Base-by-base conservation (phyloP, 1,140 invertebrate genomes). In the Eriocheir sinensis region DNA sequence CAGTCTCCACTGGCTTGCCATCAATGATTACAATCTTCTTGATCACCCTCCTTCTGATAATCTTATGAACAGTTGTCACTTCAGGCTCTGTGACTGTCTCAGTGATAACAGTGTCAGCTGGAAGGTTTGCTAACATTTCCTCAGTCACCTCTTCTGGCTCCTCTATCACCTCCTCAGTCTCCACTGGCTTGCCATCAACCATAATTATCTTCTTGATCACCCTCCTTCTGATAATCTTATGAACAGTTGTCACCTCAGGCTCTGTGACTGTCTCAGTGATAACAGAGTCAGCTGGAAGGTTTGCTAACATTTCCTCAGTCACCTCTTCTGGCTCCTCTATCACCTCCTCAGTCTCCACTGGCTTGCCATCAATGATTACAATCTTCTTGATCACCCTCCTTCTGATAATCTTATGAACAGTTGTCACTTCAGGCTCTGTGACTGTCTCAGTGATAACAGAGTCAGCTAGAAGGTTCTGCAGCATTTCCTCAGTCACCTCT, bases 341-440 rank as follows among this genome's bases (percentile, higher is more conserved):
- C 27, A 94, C 85, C 72, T 95, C 95, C 44, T 94, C 94, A 41
- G 95, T 95, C 91, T 95, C 95, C n/a, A 95, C 90, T n/a, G 95
- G 93, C 80, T 94, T 91, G 53, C 93, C 95, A 91, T 95, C 95
- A 34, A 95, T 91, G 80, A 94, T 92, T 27, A 94, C 79, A 53
- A 95, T 93, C 85, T 94, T 95, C 40, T 86, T 95, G 12, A 95
- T 95, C 12, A 90, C 60, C 36, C 32, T 98, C 96, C 97, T 98
- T 95, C 98, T 97, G 83, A 98, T 98, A 41, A 98, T 97, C 96
- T 97, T 97, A 95, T 98, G 97, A 0, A 98, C 34, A 41, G 92
- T 93, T 40, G 83, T 83, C 27, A 80, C 81, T 32, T 90, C 86
- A 83, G 95, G 95, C 81, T 83, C 44, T 32, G 4, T 34, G 15